Evolutionary conservation across 2,797 vertebrate species (phyloP), one percentile per base, ranked within the genome.

Genomic region (Eidolon dupreanum): DNA sequence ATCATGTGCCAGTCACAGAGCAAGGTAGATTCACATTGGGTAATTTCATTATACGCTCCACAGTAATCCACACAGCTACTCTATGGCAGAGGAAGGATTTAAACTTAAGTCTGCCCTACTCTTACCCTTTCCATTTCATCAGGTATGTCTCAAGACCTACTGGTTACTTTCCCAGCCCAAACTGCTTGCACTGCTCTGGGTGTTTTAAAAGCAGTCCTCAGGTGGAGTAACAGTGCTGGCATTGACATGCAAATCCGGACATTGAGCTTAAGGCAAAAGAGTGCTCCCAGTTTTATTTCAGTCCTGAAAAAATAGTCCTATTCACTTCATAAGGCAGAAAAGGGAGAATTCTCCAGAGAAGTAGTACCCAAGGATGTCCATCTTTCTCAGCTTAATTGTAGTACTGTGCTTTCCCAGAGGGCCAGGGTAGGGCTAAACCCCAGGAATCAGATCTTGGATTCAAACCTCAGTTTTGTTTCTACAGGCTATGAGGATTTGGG

Each of bases 201-300:
- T 74, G 81, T 38, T 93, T 85, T 86, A 36, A 77, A 89, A 92
- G 55, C 65, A 87, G 88, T 70, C 94, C 84, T 81, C 15, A 57
- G 94, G 96, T 84, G 66, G 92, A 81, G 92, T 66, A 61, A 36
- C 46, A 24, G 26, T 33, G 57, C 57, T 79, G 82, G 59, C 82
- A 19, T 38, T 77, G 88, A 84, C 22, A 53, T 81, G 71, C 92
- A 96, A 78, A 92, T 95, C n/a, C 65, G 82, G 86, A 84, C 86
- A 38, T 24, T 31, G 77, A 79, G 88, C 49, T 94, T 91, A 66
- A 95, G 91, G 95, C 77, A 86, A 65, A 65, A 85, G 43, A 90
- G 78, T 49, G 46, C 49, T 90, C 65, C 20, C 24, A 38, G 68
- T 86, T 93, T 93, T 61, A 63, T 77, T 93, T 97, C 53, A 59